Evolutionary conservation across 2,113 vertebrate genomes (phyloP).

Genomic region (Rhipidura dahli): DNA sequence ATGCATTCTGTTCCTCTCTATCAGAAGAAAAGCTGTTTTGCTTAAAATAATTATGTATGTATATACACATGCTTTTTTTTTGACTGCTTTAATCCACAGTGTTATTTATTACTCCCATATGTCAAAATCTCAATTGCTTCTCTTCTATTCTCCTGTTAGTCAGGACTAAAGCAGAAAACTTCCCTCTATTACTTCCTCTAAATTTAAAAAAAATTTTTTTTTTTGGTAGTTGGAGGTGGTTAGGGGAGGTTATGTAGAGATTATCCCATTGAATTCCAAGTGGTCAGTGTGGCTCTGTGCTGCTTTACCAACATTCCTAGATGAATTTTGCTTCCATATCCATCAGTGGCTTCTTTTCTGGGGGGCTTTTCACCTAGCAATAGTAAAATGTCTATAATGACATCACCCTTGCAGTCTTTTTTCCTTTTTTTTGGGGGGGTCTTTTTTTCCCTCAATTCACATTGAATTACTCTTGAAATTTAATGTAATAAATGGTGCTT

Average conservation of each 20-base stretch:
- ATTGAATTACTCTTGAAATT: neutral
- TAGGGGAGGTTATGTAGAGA: neutral
- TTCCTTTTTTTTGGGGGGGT: fast-evolving
- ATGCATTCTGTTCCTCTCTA: constrained; percentile 22
- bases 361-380: neutral
- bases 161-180: neutral
- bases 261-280: neutral
- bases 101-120: constrained; percentile 42
- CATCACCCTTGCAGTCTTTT: neutral
- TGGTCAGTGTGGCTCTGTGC: neutral
- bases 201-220: neutral
- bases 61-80: neutral
- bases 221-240: fast-evolving
- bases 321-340: neutral
- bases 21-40: constrained; percentile 30
- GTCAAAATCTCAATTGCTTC: neutral
- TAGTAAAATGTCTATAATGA: neutral
- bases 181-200: neutral
- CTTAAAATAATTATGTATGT: constrained; percentile 45
- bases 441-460: neutral
- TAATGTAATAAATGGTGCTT: neutral
- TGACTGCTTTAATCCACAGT: neutral
- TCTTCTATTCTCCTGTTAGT: neutral
- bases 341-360: neutral
- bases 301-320: neutral